Evolutionary conservation across 1,140 invertebrate genomes (phyloP), one percentile per base, ranked within the genome.

Genomic region (Drosophila nikananu): DNA sequence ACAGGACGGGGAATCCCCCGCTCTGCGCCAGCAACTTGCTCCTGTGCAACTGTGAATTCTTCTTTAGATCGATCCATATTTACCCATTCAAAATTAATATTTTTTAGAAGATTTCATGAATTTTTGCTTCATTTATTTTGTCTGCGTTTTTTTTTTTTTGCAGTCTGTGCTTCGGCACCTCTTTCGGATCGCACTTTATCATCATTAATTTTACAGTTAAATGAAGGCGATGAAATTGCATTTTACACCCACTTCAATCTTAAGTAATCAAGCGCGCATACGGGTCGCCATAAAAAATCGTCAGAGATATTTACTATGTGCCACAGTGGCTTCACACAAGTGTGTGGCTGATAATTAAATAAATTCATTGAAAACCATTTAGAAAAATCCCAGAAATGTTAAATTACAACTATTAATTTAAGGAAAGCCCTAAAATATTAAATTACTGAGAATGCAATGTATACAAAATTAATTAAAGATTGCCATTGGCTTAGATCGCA

Each of bases 131-230:
- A 37, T 55, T 37, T 15, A 55, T 23, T 23, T n/a, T 25, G 23
- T 25, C 23, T 27, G 4, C 9, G n/a, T 21, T 46, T 23, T 25
- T 13, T 30, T 3, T 19, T 21, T 21, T 21, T 54, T 37, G 0
- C 10, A 9, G 19, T 35, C 32, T 55, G 15, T 23, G 9, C 9
- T 27, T 5, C 12, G 39, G 39, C 49, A 68, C 52, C 41, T 27
- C 41, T 23, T 25, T 19, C 46, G 8, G 54, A 19, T 17, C 42
- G 21, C 51, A 60, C 23, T 70, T 81, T 78, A 67, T 62, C 60
- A 68, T 70, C 78, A 81, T 81, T 74, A 82, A 78, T 82, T 77
- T 64, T 55, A 65, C 80, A 65, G 57, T 82, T 82, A 82, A 82
- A 78, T 64, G 54, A 32, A 65, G 54, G 74, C 74, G 59, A 78